phyloP scores from a whole-genome alignment of 2,113 vertebrate genomes.

The Oreochromis spilurus region DNA sequence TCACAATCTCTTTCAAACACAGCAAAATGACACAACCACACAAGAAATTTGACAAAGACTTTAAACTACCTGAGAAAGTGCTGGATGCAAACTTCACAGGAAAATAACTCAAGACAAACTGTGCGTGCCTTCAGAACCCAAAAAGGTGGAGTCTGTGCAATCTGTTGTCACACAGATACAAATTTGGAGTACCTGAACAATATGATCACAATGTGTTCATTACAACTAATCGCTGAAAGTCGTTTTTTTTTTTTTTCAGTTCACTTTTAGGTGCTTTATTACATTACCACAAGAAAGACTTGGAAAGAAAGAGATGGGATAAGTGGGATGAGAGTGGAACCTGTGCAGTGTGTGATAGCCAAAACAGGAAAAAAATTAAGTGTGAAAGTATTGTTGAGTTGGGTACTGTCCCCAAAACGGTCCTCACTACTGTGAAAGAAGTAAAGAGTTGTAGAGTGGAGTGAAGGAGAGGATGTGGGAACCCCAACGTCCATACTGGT shows the following conservation, averaged over 20 bases:
- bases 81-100: neutral
- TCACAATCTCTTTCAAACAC: slow-evolving; percentile 22
- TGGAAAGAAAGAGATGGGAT: neutral
- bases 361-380: neutral
- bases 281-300: slow-evolving; percentile 3
- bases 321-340: neutral
- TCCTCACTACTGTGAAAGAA: neutral
- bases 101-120: slow-evolving; percentile 8
- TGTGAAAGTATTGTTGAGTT: neutral
- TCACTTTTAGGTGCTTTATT: slow-evolving; percentile 42
- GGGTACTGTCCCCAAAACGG: neutral
- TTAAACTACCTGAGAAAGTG: slow-evolving; percentile 5
- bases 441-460: slow-evolving; percentile 27
- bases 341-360: slow-evolving; percentile 9
- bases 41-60: neutral
- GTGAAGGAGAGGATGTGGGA: slow-evolving; percentile 9
- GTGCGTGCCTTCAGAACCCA: slow-evolving; percentile 10
- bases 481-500: slow-evolving; percentile 58
- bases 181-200: slow-evolving; percentile 36
- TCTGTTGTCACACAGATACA: slow-evolving; percentile 27
- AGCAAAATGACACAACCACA: slow-evolving; percentile 22
- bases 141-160: slow-evolving; percentile 26
- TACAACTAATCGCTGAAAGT: slow-evolving; percentile 46
- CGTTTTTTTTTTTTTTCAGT: slow-evolving; percentile 9
- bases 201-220: slow-evolving; percentile 43